Evolutionary conservation across 2,888 invertebrate genomes (phyloP), one percentile per base, ranked within the genome.

Genomic region (Perdita meconis): DNA sequence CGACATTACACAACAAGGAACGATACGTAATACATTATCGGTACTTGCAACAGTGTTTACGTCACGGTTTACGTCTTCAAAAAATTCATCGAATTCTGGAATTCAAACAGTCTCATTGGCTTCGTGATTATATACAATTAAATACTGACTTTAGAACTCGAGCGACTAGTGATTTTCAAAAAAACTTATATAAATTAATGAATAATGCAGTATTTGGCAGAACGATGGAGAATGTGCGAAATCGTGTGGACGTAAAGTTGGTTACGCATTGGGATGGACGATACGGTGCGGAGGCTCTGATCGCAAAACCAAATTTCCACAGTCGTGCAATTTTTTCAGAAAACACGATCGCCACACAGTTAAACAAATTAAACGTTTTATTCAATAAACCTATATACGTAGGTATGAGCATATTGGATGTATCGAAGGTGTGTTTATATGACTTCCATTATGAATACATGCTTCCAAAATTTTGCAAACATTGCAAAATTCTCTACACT

Each of bases 381-480:
- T 34, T 55, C 16, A 34, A 19, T 2, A 55, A 34, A 55, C 19
- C 30, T 2, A 34, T 55, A 1, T 53, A 53, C 13, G 53, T 34
- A 3, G 36, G 34, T 12, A 34, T 55, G 55, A 16, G 16, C 4
- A 55, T 55, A 8, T 19, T 55, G 13, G 55, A 55, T 19, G 26
- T 55, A 55, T 55, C 36, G 0, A 55, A 55, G 34, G 16, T 16
- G 5, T 55, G 19, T 19, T 55, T 36, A 34, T 55, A 34, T 12
- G 34, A 55, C 16, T 55, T 34, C 16, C 55, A 55, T 34, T 19
- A 34, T 10, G 19, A 55, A 2, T 55, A 55, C 16, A 42, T 42
- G n/a, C 16, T 5, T 42, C 42, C 12, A 1, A 1, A 16, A 3
- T 16, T 16, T n/a, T 1, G 42, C 2, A n/a, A 42, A 42, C n/a